Conservation (phyloP, 1,140 invertebrate species). For the Drosophila jambulina region DNA sequence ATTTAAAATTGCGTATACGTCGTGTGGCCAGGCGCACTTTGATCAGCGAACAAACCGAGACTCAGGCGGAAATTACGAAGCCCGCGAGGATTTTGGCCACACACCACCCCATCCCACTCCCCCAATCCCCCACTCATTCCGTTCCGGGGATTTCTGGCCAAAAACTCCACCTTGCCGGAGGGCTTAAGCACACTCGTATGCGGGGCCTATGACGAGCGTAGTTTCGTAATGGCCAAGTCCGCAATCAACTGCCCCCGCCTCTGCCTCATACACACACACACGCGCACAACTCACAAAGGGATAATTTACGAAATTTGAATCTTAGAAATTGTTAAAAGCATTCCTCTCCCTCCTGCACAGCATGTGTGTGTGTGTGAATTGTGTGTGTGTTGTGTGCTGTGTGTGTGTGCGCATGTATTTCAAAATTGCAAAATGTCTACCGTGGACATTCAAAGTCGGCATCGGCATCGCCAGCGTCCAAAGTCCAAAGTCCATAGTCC, state of each 20-base stretch:
- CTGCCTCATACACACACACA: slow-evolving; percentile 25
- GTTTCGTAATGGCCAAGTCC: slow-evolving; percentile 59
- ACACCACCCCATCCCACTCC: neutral
- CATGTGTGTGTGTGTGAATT: slow-evolving; percentile 40
- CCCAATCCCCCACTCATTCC: neutral
- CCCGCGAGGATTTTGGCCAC: slow-evolving; percentile 26
- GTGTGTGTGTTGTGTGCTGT: slow-evolving; percentile 28
- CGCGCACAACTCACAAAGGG: slow-evolving; percentile 71
- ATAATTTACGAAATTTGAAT: slow-evolving; percentile 84
- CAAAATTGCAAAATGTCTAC: slow-evolving; percentile 83
- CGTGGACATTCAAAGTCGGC: slow-evolving; percentile 78
- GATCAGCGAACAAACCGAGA: slow-evolving; percentile 10
- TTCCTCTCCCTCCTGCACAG: slow-evolving; percentile 25
- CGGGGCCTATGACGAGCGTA: slow-evolving; percentile 31
- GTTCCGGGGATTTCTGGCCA: slow-evolving; percentile 11
- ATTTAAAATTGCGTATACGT: slow-evolving; percentile 12
- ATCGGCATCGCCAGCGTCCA: slow-evolving; percentile 29
- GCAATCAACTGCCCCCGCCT: slow-evolving; percentile 20
- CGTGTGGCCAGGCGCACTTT: slow-evolving; percentile 14
- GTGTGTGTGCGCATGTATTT: slow-evolving; percentile 75
- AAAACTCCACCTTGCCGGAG: slow-evolving; percentile 27
- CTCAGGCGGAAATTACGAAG: slow-evolving; percentile 45
- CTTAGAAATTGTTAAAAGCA: slow-evolving; percentile 84
- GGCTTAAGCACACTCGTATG: slow-evolving; percentile 17
- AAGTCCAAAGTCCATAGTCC: slow-evolving; percentile 21